Evolutionary conservation across 2,113 vertebrate species (phyloP), one percentile per base, ranked within the genome.

Genomic region (Rhombomys opimus): DNA sequence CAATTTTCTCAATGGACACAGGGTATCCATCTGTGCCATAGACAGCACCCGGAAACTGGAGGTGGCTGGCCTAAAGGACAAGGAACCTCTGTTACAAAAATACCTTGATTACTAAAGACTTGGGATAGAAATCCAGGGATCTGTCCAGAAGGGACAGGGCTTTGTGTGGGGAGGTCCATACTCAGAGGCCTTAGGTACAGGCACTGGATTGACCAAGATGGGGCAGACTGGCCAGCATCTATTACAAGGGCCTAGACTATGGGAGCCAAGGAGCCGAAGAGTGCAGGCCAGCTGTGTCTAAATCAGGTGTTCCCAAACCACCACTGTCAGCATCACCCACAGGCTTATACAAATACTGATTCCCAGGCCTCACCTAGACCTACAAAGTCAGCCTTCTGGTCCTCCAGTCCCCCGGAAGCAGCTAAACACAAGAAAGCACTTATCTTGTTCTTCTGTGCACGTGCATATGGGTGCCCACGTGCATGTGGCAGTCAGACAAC

Each of bases 41-140:
- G 78, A 99, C 97, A 0, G 99, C 99, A 23, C 99, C 99, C 0
- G 99, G 99, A 85, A 99, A 99, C 90, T 99, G 99, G 92, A 96
- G 98, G 97, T 99, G 99, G 96, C 98, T 99, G 12, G 98, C 99
- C 99, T 99, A 91, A n/a, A 96, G 95, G 90, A 98, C 81, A 93
- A 96, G 97, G 97, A 94, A 72, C 41, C 80, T 68, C 61, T 46
- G 81, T 98, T 46, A 96, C 81, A 72, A 97, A 0, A 6, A 0
- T 93, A 65, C n/a, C 80, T 81, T 52, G 41, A 73, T 98, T 41
- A 96, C 81, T 61, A 96, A 86, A 82, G 87, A 67, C n/a, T 7
- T 0, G 12, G 25, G 13, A 30, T 0, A 57, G 70, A 1, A 1
- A 91, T 8, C 38, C 3, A 50, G 41, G 1, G 41, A 75, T 87